These are phyloP conservation scores for Mechanitis messenoides DNA, from an alignment of 2,888 invertebrate species.

Conservation along the genomic window DNA sequence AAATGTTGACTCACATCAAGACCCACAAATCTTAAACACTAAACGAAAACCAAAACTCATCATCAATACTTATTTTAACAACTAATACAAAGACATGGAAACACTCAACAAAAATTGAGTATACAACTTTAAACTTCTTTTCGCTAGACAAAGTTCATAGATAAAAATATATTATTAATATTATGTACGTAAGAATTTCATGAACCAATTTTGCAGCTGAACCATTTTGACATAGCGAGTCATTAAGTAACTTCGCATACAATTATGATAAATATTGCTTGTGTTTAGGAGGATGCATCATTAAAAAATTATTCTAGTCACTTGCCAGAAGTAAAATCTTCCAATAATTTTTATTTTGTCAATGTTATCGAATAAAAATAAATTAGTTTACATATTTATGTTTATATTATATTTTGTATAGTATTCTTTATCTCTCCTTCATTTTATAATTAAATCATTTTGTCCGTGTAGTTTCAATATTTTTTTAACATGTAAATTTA, in stretches of 20 bases:
- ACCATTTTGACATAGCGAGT: conserved; percentile 22
- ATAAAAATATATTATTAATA: conserved; percentile 19
- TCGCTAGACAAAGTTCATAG: conserved; percentile 8
- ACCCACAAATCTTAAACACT: too few relatives aligned
- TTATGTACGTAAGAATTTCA: conserved; percentile 24
- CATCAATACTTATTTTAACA: too few relatives aligned
- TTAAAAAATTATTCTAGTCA: conserved; percentile 25
- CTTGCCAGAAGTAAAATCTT: conserved; percentile 26
- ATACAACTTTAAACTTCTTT: neutral
- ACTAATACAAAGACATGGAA: conserved; percentile 1
- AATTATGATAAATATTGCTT: conserved; percentile 12
- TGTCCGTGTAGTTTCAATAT: too few relatives aligned
- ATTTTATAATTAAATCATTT: too few relatives aligned
- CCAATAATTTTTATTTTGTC: conserved; percentile 16
- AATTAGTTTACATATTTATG: neutral
- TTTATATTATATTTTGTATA: too few relatives aligned
- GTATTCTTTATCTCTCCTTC: too few relatives aligned
- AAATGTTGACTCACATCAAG: too few relatives aligned
- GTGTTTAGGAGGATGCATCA: conserved; percentile 28
- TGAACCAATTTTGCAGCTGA: conserved; percentile 23
- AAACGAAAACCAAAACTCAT: too few relatives aligned
- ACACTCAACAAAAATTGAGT: too few relatives aligned
- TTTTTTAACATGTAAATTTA: too few relatives aligned
- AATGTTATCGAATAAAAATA: conserved; percentile 2
- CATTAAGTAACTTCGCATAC: conserved; percentile 36